Conservation (phyloP, 30 jellyfish, hydroid and myxozoan genomes). For the Morbakka virulenta region DNA sequence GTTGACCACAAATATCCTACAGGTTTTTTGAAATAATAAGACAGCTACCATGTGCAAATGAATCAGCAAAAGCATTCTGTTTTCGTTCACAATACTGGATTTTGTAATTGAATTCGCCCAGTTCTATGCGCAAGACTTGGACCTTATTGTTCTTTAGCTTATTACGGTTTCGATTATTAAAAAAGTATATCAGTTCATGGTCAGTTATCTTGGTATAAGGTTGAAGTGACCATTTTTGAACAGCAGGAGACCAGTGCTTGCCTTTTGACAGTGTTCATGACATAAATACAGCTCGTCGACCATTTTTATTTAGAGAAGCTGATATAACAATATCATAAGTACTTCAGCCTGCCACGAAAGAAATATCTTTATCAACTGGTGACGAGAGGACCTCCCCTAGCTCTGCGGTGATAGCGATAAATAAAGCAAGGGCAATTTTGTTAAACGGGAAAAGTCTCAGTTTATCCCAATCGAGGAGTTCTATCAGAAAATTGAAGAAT, state of each 20-base stretch:
- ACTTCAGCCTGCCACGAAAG: slow-evolving; percentile 40
- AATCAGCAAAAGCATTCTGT: background rate
- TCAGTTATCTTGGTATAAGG: slow-evolving; percentile 46
- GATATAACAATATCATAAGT: slow-evolving; percentile 46
- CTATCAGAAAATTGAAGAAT: slow-evolving; percentile 52
- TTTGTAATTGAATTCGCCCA: slow-evolving; percentile 52
- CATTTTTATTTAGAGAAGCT: slow-evolving; percentile 45
- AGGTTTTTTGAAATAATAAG: too few relatives aligned
- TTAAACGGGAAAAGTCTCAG: too few relatives aligned
- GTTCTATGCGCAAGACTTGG: slow-evolving; percentile 62
- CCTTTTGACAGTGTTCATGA: slow-evolving; percentile 11
- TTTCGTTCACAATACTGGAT: slow-evolving; percentile 39
- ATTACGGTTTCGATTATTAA: slow-evolving; percentile 50
- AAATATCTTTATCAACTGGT: slow-evolving; percentile 34
- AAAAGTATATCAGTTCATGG: slow-evolving; percentile 49
- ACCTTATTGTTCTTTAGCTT: slow-evolving; percentile 56
- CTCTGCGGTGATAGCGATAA: too few relatives aligned
- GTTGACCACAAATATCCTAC: too few relatives aligned
- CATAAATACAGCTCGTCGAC: slow-evolving; percentile 39
- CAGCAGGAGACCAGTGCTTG: slow-evolving; percentile 5
- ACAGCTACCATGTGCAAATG: too few relatives aligned
- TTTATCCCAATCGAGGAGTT: too few relatives aligned
- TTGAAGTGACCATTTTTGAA: slow-evolving; percentile 38
- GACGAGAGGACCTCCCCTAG: background rate
- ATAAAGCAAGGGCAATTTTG: too few relatives aligned